phyloP scores from a whole-genome alignment of 2,113 vertebrate species.

The Xerus inauris region DNA sequence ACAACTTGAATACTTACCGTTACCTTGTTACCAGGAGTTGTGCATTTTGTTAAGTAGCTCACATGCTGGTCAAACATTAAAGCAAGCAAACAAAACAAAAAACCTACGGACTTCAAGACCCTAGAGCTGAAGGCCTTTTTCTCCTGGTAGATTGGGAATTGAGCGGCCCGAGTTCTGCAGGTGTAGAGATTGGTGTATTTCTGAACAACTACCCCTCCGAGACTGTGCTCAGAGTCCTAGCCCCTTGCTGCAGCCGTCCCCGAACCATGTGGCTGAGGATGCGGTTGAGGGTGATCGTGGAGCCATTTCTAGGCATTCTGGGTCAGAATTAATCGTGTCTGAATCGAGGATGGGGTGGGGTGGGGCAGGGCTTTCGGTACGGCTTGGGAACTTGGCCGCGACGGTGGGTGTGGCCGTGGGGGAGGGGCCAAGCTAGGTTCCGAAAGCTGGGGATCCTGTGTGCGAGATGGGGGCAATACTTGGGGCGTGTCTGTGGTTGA shows the following conservation, averaged over 20 bases:
- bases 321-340: neutral
- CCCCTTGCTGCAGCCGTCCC: neutral
- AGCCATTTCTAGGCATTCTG: neutral
- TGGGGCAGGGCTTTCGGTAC: neutral
- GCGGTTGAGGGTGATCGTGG: neutral
- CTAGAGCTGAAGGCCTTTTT: neutral
- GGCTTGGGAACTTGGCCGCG: neutral
- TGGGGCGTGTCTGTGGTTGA: neutral
- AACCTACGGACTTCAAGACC: neutral
- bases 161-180: neutral
- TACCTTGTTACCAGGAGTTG: neutral
- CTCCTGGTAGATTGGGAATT: too few relatives aligned
- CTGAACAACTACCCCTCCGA: neutral
- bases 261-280: neutral
- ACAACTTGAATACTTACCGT: neutral
- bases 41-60: neutral
- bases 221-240: neutral
- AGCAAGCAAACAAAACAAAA: neutral
- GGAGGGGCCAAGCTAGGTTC: neutral
- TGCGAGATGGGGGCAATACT: neutral
- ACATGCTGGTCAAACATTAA: neutral
- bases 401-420: conserved; percentile 39
- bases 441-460: neutral
- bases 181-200: neutral
- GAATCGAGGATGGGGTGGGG: neutral